phyloP scores from a whole-genome alignment of 2,888 invertebrate species.

The Drosophila eohydei region DNA sequence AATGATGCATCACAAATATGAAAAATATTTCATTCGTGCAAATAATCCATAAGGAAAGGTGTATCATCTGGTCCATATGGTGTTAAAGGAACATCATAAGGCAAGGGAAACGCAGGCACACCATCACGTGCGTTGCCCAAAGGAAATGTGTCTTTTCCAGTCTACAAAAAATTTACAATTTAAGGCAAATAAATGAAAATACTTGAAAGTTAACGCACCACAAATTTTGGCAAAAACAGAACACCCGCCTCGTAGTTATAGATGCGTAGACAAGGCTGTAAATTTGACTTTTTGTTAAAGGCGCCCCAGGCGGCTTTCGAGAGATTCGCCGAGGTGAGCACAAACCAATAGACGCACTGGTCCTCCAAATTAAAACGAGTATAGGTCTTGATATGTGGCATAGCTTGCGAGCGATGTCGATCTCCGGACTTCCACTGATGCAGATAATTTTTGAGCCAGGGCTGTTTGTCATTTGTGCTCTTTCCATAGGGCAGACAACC shows the following conservation, averaged over 20 bases:
- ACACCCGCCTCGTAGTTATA: slow-evolving; percentile 97
- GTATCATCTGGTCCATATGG: slow-evolving; percentile 89
- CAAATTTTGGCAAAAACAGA: slow-evolving; percentile 92
- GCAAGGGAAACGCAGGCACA: slow-evolving; percentile 87
- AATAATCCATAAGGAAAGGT: slow-evolving; percentile 89
- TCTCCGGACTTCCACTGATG: slow-evolving; percentile 93
- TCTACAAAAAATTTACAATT: slow-evolving; percentile 84
- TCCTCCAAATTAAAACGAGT: slow-evolving; percentile 90
- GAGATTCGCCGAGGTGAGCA: slow-evolving; percentile 96
- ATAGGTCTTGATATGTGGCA: slow-evolving; percentile 98
- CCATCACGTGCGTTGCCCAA: slow-evolving; percentile 83
- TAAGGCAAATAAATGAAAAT: background rate
- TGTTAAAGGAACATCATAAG: slow-evolving; percentile 92
- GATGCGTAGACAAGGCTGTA: slow-evolving; percentile 88
- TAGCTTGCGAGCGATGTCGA: slow-evolving; percentile 90
- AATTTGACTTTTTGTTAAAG: slow-evolving; percentile 86
- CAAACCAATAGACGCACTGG: slow-evolving; percentile 88
- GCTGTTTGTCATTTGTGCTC: slow-evolving; percentile 92
- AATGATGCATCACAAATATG: slow-evolving; percentile 4
- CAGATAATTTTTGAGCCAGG: slow-evolving; percentile 91
- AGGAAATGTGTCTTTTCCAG: slow-evolving; percentile 87
- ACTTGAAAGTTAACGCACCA: slow-evolving; percentile 87
- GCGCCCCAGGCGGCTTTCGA: slow-evolving; percentile 99
- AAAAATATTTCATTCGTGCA: slow-evolving; percentile 71
- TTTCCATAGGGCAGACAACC: slow-evolving; percentile 94